Conservation (phyloP, 2,888 invertebrate species). For the Myathropa florea region DNA sequence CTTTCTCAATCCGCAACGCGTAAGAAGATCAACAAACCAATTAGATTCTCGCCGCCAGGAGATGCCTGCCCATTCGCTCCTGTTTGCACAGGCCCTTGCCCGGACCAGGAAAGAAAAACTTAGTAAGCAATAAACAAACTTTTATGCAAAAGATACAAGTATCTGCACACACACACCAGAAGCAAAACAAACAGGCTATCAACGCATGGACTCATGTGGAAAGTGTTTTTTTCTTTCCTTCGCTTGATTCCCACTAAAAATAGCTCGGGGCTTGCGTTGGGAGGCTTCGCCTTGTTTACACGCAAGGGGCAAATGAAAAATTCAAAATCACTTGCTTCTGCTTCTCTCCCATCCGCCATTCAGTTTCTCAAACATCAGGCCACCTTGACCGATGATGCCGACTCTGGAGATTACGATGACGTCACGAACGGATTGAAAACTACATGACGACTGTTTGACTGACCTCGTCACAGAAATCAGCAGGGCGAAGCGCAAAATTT, state of each 20-base stretch:
- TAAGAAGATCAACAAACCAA: conserved; percentile 42
- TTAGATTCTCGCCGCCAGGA: conserved; percentile 20
- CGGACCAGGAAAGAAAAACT: conserved; percentile 3
- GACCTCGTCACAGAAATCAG: conserved; percentile 35
- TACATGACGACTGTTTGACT: conserved; percentile 49
- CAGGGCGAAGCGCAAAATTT: background rate
- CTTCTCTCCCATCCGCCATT: conserved; percentile 30
- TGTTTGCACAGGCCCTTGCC: background rate
- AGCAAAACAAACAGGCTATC: conserved; percentile 42
- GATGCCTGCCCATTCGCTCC: background rate
- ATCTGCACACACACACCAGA: conserved; percentile 14
- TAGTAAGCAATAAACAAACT: conserved; percentile 56
- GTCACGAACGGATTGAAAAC: conserved; percentile 14
- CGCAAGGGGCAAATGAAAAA: conserved; percentile 51
- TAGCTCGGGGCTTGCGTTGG: conserved; percentile 14
- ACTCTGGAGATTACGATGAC: conserved; percentile 31
- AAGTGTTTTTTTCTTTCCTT: background rate
- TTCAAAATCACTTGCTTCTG: conserved; percentile 52
- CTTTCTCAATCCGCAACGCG: conserved; percentile 3
- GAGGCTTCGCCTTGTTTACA: conserved; percentile 54
- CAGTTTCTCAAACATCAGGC: conserved; percentile 19
- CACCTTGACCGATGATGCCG: conserved; percentile 64
- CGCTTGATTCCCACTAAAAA: conserved; percentile 14
- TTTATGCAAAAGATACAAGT: conserved; percentile 50
- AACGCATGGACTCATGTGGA: conserved; percentile 31